Evolutionary conservation across 2,888 invertebrate genomes (phyloP), one percentile per base, ranked within the genome.

Genomic region (Mesopsocus fuscifrons): DNA sequence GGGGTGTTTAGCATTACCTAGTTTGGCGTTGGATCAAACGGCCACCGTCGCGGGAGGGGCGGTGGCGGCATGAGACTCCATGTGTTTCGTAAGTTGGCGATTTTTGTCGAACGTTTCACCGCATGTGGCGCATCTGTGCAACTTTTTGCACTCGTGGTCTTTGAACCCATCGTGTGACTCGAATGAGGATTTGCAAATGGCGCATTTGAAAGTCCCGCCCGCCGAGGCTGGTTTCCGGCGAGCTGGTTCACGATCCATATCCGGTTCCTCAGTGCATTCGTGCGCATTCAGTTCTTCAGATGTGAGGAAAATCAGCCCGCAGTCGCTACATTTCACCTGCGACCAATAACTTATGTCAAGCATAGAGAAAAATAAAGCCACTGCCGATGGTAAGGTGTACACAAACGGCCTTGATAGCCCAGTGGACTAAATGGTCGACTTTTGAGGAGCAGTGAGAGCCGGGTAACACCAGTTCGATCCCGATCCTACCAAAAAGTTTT

Each of bases 71-170:
- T 54, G 54, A n/a, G 50, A 46, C 44, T 49, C 50, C 49, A 51
- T 49, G 42, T 54, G 54, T 33, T 52, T 51, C 33, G 52, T 49
- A 6, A 54, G 47, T 21, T 49, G 41, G 42, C 52, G 50, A 34
- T 50, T 51, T 40, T 52, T 49, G 18, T 50, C 48, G 38, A 54
- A 53, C 9, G 47, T 49, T 41, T 50, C 50, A 2, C 54, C 51
- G 41, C 54, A 54, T 13, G 50, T 49, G 9, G 51, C 52, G 44
- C 54, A 54, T 42, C 53, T 52, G 41, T 53, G 38, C 38, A 9
- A n/a, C 21, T 38, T 38, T 20, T 38, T 38, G 20, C 38, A 38
- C 17, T 20, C 38, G 18, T 38, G 38, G 21, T 38, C 38, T 20
- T 38, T 38, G 21, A 38, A 38, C 17, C 17, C 38, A 5, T 38